Evolutionary conservation across 1,140 invertebrate genomes (phyloP).

Genomic region (Macrocentrus cingulum): DNA sequence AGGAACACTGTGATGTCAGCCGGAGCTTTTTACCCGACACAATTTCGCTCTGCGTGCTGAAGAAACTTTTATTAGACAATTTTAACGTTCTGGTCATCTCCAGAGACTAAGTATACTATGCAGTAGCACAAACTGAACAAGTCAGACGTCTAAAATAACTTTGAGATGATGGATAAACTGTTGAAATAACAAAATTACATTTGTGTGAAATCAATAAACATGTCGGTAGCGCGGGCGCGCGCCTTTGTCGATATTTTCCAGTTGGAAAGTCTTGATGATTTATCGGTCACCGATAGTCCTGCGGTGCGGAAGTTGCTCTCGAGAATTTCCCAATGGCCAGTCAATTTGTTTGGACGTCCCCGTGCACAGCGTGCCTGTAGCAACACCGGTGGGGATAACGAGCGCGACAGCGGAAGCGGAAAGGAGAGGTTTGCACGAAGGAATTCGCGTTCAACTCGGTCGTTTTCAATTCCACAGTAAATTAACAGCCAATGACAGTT

Average conservation of each 20-base stretch:
- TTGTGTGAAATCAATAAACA: constrained; percentile 31
- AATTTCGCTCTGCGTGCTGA: too few relatives aligned
- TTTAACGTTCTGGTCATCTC: neutral
- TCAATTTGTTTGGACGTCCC: constrained; percentile 9
- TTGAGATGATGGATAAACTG: too few relatives aligned
- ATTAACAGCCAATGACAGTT: constrained; percentile 25
- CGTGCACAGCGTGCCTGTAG: neutral
- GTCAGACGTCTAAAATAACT: too few relatives aligned
- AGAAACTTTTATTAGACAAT: too few relatives aligned
- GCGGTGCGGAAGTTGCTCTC: constrained; percentile 11
- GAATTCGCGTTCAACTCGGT: constrained; percentile 25
- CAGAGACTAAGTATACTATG: too few relatives aligned
- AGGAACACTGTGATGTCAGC: neutral
- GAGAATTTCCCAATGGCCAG: constrained; percentile 4
- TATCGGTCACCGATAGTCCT: constrained; percentile 4
- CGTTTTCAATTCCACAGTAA: constrained; percentile 35
- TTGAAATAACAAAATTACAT: too few relatives aligned
- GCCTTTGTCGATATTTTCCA: neutral
- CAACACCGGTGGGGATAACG: constrained; percentile 21
- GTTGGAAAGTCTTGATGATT: constrained; percentile 14
- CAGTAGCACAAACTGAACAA: too few relatives aligned
- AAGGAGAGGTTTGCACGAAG: constrained; percentile 12
- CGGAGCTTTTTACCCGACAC: neutral
- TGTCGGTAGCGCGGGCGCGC: constrained; percentile 22
- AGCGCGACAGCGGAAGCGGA: constrained; percentile 23